Base-by-base conservation (phyloP, 1,140 invertebrate genomes). In the Diprion similis region DNA sequence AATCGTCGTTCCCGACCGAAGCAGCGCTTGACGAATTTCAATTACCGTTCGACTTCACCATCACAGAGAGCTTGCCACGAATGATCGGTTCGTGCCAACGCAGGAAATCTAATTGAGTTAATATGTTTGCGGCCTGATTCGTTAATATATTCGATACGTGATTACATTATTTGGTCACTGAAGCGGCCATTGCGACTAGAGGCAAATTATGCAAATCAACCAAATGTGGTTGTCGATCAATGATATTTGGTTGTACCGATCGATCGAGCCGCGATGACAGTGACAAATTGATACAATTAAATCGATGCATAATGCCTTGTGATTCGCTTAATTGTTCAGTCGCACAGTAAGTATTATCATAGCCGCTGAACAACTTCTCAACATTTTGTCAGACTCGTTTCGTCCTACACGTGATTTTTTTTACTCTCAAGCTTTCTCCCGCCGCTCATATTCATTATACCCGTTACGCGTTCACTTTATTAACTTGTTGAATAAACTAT, bases 221-320 rank as follows among this genome's bases (percentile, higher is more conserved):
- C 8, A 37, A 6, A 3, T 6, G 24, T 37, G 24, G 24, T 37
- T 37, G 24, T 37, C n/a, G 51, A 59, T 15, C 51, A 9, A 15
- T 59, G 51, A 59, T 37, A 37, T 59, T 59, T 13, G 51, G 11
- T 59, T 17, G 51, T 69, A 69, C 46, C 68, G 24, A 46, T 69
- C 68, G 24, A 19, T 24, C 24, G 19, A 15, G 45, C 15, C 18
- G 3, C 15, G 46, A 69, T 69, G 46, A 46, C 68, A 46, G 46
- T 69, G 68, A 46, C 46, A 46, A 11, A 69, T 67, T n/a, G 66
- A 13, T 67, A 24, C n/a, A 24, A 67, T 67, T 67, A 67, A 17
- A 17, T 67, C 10, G 17, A 67, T 19, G 17, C 17, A 72, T 10
- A 46, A n/a, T 46, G 15, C 19, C 17, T 15, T 72, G 15, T 66